These are phyloP conservation scores for Callionymus lyra DNA, from an alignment of 2,113 vertebrate genomes.

Conservation along the genomic window DNA sequence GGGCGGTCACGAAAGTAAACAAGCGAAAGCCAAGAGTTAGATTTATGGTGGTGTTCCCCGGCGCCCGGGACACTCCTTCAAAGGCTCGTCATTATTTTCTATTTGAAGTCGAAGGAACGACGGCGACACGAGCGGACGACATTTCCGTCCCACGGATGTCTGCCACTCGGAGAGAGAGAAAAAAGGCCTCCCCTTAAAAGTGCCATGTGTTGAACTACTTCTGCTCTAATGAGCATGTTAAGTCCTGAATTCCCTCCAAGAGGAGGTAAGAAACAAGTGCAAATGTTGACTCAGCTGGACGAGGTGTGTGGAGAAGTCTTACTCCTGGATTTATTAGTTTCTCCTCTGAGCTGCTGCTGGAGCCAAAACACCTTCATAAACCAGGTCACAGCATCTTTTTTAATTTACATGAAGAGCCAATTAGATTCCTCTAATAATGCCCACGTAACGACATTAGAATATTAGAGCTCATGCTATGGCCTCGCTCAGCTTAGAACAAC, in stretches of 20 bases:
- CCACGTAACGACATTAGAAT: constrained; percentile 3
- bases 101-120: constrained; percentile 20
- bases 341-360: no score
- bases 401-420: constrained; percentile 15
- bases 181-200: constrained; percentile 14
- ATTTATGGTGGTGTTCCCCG: constrained; percentile 32
- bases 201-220: constrained; percentile 29
- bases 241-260: constrained; percentile 5
- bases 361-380: no score
- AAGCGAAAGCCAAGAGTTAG: constrained; percentile 1
- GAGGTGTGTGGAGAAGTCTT: constrained; percentile 12
- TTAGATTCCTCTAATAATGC: constrained; percentile 10
- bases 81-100: constrained; percentile 12
- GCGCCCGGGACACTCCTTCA: constrained; percentile 7
- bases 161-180: constrained; percentile 17
- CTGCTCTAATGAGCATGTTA: constrained; percentile 19
- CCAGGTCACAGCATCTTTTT: constrained; percentile 22
- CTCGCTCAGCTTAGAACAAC: no score
- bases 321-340: no score
- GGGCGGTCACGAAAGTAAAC: constrained; percentile 10
- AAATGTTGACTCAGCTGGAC: constrained; percentile 42
- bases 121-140: constrained; percentile 15
- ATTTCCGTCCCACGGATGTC: constrained; percentile 30
- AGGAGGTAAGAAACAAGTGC: constrained; percentile 1
- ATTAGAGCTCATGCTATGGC: no score